Evolutionary conservation across 2,797 vertebrate species (phyloP).

Genomic region (Clamator glandarius): DNA sequence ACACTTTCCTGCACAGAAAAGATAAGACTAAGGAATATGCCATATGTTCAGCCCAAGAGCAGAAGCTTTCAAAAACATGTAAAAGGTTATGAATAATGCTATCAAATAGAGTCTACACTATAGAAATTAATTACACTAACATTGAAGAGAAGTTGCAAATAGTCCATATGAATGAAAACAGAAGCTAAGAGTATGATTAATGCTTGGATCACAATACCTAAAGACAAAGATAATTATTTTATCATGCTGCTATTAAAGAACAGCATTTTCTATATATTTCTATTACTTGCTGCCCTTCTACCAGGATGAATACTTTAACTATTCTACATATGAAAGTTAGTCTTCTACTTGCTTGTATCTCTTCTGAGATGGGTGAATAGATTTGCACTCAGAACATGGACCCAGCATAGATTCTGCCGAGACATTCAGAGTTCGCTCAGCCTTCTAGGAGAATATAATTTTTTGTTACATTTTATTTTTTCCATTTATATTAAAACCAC

Average conservation of each 20-base stretch:
- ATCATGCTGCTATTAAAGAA: background rate
- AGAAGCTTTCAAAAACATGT: background rate
- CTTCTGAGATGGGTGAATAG: background rate
- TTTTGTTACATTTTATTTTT: background rate
- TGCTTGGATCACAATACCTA: background rate
- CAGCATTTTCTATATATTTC: background rate
- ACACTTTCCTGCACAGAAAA: background rate
- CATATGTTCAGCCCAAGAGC: background rate
- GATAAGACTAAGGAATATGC: background rate
- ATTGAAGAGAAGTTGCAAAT: background rate
- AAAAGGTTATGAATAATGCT: background rate
- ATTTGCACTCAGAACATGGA: background rate
- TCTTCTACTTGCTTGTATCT: background rate
- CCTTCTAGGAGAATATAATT: background rate
- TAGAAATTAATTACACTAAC: background rate
- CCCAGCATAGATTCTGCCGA: background rate
- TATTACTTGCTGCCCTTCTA: background rate
- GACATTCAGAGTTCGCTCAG: background rate
- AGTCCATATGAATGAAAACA: constrained; percentile 15
- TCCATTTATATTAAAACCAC: background rate
- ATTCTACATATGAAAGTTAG: background rate
- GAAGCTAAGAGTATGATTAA: background rate
- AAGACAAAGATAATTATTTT: background rate
- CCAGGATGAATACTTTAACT: background rate
- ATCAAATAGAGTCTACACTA: background rate